Base-by-base conservation (phyloP, 2,113 vertebrate genomes). In the Oreochromis spilurus region DNA sequence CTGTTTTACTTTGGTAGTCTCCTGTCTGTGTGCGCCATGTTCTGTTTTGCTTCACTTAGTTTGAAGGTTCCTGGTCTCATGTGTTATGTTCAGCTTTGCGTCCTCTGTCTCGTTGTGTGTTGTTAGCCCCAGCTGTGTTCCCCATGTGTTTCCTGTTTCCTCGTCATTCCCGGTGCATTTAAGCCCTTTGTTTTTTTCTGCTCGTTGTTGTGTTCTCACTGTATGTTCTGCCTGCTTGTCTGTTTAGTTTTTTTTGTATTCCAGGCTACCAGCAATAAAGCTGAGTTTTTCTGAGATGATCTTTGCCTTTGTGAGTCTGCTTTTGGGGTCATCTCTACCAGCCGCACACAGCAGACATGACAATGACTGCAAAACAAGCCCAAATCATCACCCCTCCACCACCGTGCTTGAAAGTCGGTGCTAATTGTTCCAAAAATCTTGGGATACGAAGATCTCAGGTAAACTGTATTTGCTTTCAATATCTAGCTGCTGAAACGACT, bases 1-100 rank as follows among this genome's bases (percentile, higher is more conserved):
- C 31, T 62, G 58, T 62, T 62, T 62, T 62, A 36, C 31, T 62
- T 12, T 62, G 58, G 31, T 62, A 62, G 58, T 62, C 31, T 62
- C 17, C 58, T 62, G 31, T 62, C 58, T 62, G 58, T 62, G 1
- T 62, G 58, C 9, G 17, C 31, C 58, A 62, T 36, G 17, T 36
- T 62, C 9, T 62, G 31, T 36, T 62, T 62, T n/a, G 31, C 4
- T 62, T 62, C 1, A 36, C 31, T 36, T 62, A 62, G 31, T 36
- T 62, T 34, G 29, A 62, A 34, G 58, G 58, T 34, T 36, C 17
- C 58, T 36, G 17, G 58, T 62, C 31, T 62, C 31, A 62, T 36
- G 58, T 62, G 58, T 36, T 36, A 0, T 62, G 17, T 36, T 62
- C 17, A 62, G 1, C 58, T 62, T 62, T 36, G 60, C 0, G 1